phyloP scores from a whole-genome alignment of 2,113 vertebrate genomes.

The Ammodytes dubius region DNA sequence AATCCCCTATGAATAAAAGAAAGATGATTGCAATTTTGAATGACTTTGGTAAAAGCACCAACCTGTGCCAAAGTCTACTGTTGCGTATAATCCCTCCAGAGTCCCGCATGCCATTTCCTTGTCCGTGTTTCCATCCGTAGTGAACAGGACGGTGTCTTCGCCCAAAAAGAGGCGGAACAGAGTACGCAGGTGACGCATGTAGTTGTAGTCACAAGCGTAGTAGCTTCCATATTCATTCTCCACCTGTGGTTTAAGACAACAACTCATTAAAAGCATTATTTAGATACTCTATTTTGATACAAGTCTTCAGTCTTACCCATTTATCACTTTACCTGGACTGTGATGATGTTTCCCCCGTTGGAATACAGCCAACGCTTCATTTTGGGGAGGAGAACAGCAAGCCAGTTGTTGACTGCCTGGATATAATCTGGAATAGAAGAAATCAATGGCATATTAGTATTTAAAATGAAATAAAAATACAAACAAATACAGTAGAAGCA shows the following conservation, averaged over 20 bases:
- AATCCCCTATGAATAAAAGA: not conserved
- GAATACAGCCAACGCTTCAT: slow-evolving; percentile 90
- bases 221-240: slow-evolving; percentile 98
- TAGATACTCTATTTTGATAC: not conserved
- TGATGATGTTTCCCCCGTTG: slow-evolving; percentile 95
- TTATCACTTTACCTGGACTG: slow-evolving; percentile 88
- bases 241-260: slow-evolving; percentile 80
- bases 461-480: not conserved
- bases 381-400: slow-evolving; percentile 91
- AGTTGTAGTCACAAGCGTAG: slow-evolving; percentile 90
- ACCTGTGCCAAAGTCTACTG: slow-evolving; percentile 97
- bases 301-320: not conserved
- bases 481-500: not conserved
- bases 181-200: slow-evolving; percentile 88
- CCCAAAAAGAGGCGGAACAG: slow-evolving; percentile 89
- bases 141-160: slow-evolving; percentile 91
- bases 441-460: not conserved
- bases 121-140: slow-evolving; percentile 87
- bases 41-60: not conserved
- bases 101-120: slow-evolving; percentile 90
- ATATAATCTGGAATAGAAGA: slow-evolving; percentile 87
- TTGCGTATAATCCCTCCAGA: slow-evolving; percentile 91
- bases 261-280: slow-evolving; percentile 1
- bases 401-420: slow-evolving; percentile 91
- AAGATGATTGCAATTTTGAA: not conserved